Percentiles rank a stretch among this genome's conserved stretches.
Evolutionary conservation across 2,888 invertebrate genomes (phyloP).

Genomic region (Acronicta leporina): DNA sequence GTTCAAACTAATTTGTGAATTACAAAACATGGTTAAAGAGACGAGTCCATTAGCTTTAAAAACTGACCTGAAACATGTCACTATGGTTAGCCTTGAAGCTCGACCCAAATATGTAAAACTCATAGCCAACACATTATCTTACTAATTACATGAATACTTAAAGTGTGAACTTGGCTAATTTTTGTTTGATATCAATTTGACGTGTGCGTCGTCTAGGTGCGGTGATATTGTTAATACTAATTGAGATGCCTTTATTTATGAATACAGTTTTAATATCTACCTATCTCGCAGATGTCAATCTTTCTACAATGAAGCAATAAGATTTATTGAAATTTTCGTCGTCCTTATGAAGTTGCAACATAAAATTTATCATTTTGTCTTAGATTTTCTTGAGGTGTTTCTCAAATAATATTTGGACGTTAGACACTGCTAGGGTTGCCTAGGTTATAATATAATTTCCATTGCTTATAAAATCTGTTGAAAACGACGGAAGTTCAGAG

Average conservation of each 20-base stretch:
- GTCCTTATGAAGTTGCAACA: too few relatives aligned
- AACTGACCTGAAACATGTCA: conserved; percentile 70
- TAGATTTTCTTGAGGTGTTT: too few relatives aligned
- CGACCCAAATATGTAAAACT: conserved; percentile 74
- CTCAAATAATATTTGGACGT: too few relatives aligned
- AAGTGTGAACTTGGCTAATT: conserved; percentile 51
- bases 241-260: too few relatives aligned
- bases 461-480: conserved; percentile 11
- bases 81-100: conserved; percentile 67
- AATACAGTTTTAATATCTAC: too few relatives aligned
- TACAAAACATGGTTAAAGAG: conserved; percentile 67
- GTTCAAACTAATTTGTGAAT: conserved; percentile 52
- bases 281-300: too few relatives aligned
- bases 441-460: neutral
- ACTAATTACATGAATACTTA: conserved; percentile 60
- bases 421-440: too few relatives aligned
- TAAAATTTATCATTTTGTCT: too few relatives aligned
- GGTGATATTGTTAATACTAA: too few relatives aligned
- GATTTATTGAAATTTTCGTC: too few relatives aligned
- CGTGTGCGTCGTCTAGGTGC: too few relatives aligned
- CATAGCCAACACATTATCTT: conserved; percentile 63
- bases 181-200: neutral
- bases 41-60: conserved; percentile 63
- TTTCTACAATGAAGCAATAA: too few relatives aligned
- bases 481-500: conserved; percentile 47